phyloP scores from a whole-genome alignment of 2,797 vertebrate species.

The Myoxocephalus aenaeus region DNA sequence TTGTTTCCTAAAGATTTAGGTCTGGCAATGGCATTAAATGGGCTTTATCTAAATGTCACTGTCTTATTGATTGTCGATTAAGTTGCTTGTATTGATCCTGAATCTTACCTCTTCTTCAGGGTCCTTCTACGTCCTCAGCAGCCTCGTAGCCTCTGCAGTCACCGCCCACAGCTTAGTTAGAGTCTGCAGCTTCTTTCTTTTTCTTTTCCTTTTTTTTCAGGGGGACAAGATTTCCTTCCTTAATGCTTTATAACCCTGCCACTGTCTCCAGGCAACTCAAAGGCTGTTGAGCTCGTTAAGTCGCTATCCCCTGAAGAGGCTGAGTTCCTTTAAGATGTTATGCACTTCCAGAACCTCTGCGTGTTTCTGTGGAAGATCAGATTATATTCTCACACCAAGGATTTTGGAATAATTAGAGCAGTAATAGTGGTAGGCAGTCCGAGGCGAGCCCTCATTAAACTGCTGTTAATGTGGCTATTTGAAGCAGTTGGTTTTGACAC shows the following conservation, averaged over 20 bases:
- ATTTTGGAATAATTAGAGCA: slow-evolving; percentile 73
- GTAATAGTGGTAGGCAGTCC: slow-evolving; percentile 64
- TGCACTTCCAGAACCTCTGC: slow-evolving; percentile 65
- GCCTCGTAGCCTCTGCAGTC: slow-evolving; percentile 34
- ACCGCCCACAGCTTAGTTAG: slow-evolving; percentile 62
- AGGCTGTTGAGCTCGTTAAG: slow-evolving; percentile 82
- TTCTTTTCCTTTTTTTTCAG: slow-evolving; percentile 55
- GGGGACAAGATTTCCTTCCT: slow-evolving; percentile 75
- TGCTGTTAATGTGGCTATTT: slow-evolving; percentile 65
- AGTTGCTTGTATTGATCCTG: slow-evolving; percentile 66
- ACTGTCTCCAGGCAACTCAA: slow-evolving; percentile 82
- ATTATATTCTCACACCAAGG: slow-evolving; percentile 62
- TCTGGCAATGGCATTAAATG: slow-evolving; percentile 60
- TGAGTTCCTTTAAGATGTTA: slow-evolving; percentile 73
- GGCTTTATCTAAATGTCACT: slow-evolving; percentile 76
- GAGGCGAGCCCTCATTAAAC: slow-evolving; percentile 64
- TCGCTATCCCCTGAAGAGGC: slow-evolving; percentile 75
- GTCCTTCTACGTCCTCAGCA: slow-evolving; percentile 46
- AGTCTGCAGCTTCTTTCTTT: slow-evolving; percentile 59
- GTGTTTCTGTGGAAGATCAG: slow-evolving; percentile 67
- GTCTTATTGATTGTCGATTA: slow-evolving; percentile 63
- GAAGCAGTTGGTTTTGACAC: slow-evolving; percentile 56
- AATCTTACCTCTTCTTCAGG: slow-evolving; percentile 45
- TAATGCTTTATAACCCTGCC: slow-evolving; percentile 79
- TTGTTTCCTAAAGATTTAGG: slow-evolving; percentile 59